Evolutionary conservation across 1,140 invertebrate species (phyloP).

Genomic region (Lamellibrachia luymesi): DNA sequence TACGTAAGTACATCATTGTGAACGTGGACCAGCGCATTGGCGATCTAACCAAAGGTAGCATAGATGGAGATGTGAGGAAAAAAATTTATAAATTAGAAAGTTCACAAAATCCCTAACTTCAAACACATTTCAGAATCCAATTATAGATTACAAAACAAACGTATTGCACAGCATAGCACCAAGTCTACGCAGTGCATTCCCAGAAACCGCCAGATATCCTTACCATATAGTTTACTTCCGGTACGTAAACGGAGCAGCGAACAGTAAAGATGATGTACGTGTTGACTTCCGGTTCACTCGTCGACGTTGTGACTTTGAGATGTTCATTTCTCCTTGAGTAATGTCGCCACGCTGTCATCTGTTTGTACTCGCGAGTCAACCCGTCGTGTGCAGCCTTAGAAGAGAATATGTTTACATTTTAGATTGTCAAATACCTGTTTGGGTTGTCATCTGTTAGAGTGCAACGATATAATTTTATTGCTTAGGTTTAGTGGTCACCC

Average conservation of each 20-base stretch:
- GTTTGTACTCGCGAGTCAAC: background rate
- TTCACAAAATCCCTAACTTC: too few relatives aligned
- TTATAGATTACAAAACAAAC: too few relatives aligned
- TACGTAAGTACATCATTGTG: too few relatives aligned
- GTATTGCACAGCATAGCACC: too few relatives aligned
- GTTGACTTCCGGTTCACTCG: conserved; percentile 67
- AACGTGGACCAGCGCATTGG: too few relatives aligned
- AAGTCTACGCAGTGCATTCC: background rate
- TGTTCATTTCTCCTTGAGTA: background rate
- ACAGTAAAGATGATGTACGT: conserved; percentile 95
- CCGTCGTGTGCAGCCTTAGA: background rate
- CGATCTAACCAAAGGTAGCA: too few relatives aligned
- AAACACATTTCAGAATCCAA: too few relatives aligned
- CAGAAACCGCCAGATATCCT: conserved; percentile 14
- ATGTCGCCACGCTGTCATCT: conserved; percentile 7
- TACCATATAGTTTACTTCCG: conserved; percentile 86
- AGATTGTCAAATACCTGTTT: background rate
- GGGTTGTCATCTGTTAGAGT: too few relatives aligned
- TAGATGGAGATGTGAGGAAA: too few relatives aligned
- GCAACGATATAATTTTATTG: background rate
- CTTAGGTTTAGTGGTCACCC: background rate
- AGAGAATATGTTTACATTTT: background rate
- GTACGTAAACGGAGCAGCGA: conserved; percentile 84
- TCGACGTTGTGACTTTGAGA: background rate
- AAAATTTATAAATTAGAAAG: too few relatives aligned